phyloP scores from a whole-genome alignment of 2,888 invertebrate species.

The Lepetodrilus schrolli region DNA sequence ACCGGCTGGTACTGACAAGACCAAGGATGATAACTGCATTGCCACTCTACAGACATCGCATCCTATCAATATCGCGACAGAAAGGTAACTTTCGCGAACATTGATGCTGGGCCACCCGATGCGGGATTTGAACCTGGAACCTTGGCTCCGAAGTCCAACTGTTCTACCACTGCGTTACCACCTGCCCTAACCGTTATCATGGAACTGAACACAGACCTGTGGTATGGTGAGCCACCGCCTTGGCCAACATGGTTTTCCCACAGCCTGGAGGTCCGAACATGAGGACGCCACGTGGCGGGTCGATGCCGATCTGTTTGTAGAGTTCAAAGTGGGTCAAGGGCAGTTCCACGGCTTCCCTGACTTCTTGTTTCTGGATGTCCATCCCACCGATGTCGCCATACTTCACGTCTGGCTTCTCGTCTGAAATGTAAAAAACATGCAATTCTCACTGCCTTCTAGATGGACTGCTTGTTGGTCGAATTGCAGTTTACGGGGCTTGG shows the following conservation, averaged over 20 bases:
- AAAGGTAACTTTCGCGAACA: too few relatives aligned
- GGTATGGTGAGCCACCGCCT: conserved; percentile 98
- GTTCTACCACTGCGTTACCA: too few relatives aligned
- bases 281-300: conserved; percentile 97
- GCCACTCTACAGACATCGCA: not conserved
- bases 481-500: too few relatives aligned
- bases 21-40: too few relatives aligned
- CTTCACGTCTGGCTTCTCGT: conserved; percentile 97
- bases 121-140: too few relatives aligned
- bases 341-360: conserved; percentile 97
- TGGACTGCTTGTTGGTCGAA: too few relatives aligned
- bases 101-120: too few relatives aligned
- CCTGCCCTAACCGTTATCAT: not conserved
- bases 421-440: too few relatives aligned
- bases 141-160: too few relatives aligned
- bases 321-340: conserved; percentile 98
- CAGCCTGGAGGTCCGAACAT: conserved; percentile 99
- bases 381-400: conserved; percentile 99
- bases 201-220: conserved; percentile 81
- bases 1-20: too few relatives aligned
- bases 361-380: conserved; percentile 99
- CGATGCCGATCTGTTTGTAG: conserved; percentile 97
- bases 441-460: too few relatives aligned
- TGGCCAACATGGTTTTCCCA: conserved; percentile 99
- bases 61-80: too few relatives aligned